Percentiles rank a stretch among this genome's conserved stretches.
These are phyloP conservation scores for Ectobius pallidus DNA, from an alignment of 2,888 invertebrate genomes.

Conservation along the genomic window DNA sequence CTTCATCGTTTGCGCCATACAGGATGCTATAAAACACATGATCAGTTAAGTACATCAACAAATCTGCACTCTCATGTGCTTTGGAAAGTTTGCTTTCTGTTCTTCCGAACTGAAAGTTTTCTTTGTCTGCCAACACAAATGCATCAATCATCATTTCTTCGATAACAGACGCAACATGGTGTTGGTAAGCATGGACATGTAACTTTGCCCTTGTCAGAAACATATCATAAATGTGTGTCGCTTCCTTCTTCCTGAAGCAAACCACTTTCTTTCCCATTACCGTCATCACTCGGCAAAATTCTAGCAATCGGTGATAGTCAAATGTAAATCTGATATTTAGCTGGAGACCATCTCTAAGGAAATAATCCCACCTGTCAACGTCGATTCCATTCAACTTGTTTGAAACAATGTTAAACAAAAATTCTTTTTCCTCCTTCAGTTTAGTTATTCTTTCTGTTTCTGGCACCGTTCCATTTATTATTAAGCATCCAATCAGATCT, in stretches of 20 bases:
- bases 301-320: slow-evolving; percentile 56
- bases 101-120: not conserved
- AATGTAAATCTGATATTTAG: slow-evolving; percentile 57
- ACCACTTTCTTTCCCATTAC: slow-evolving; percentile 48
- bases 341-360: slow-evolving; percentile 62
- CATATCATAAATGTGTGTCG: slow-evolving; percentile 56
- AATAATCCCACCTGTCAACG: slow-evolving; percentile 73
- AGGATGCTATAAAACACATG: slow-evolving; percentile 48
- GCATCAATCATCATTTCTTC: slow-evolving; percentile 55
- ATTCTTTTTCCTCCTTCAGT: no score
- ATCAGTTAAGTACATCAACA: slow-evolving; percentile 48
- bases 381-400: slow-evolving; percentile 65
- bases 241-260: slow-evolving; percentile 59
- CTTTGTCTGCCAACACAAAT: slow-evolving; percentile 45
- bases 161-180: slow-evolving; percentile 53
- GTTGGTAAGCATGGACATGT: slow-evolving; percentile 59
- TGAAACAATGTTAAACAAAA: slow-evolving; percentile 59
- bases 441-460: no score
- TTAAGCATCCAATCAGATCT: not conserved
- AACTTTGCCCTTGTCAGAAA: slow-evolving; percentile 57
- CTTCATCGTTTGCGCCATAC: slow-evolving; percentile 42
- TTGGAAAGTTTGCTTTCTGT: slow-evolving; percentile 44
- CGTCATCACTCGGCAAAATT: slow-evolving; percentile 52
- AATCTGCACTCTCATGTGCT: slow-evolving; percentile 46
- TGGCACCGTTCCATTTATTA: not conserved